phyloP scores from a whole-genome alignment of 2,888 invertebrate species.

The Nomada goodeniana region DNA sequence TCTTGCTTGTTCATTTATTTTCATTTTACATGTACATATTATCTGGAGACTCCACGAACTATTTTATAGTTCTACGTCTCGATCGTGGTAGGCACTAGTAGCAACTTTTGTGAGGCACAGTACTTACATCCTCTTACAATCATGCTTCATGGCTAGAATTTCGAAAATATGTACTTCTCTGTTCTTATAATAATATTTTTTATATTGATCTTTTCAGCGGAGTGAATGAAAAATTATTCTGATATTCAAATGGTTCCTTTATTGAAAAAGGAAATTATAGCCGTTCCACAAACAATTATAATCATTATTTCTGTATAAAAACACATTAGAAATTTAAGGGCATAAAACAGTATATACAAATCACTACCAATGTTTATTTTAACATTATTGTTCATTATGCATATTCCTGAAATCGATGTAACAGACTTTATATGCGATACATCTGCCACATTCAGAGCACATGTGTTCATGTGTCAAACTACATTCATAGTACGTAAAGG shows the following conservation, averaged over 20 bases:
- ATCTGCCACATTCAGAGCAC: too few relatives aligned
- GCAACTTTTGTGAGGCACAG: not conserved
- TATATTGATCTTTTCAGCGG: not conserved
- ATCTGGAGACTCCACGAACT: slow-evolving; percentile 13
- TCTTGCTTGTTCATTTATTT: slow-evolving; percentile 23
- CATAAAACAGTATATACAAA: not conserved
- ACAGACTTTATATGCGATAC: too few relatives aligned
- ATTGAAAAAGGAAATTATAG: not conserved
- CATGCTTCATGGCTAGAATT: not conserved
- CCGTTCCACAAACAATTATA: not conserved
- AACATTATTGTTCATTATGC: not conserved
- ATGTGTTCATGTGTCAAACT: not conserved
- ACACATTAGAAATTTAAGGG: too few relatives aligned
- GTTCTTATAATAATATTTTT: not conserved
- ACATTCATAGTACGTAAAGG: not conserved
- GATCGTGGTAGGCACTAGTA: slow-evolving; percentile 7
- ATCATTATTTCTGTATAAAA: too few relatives aligned
- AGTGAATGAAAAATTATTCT: not conserved
- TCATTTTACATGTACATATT: slow-evolving; percentile 20
- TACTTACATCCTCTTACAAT: not conserved
- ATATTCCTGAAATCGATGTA: too few relatives aligned
- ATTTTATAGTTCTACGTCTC: slow-evolving; percentile 13
- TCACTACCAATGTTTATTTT: not conserved
- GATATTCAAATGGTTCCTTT: too few relatives aligned
- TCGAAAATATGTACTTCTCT: not conserved